Conservation (phyloP, 2,888 invertebrate genomes). For the Caenorhabditis panamensis region DNA sequence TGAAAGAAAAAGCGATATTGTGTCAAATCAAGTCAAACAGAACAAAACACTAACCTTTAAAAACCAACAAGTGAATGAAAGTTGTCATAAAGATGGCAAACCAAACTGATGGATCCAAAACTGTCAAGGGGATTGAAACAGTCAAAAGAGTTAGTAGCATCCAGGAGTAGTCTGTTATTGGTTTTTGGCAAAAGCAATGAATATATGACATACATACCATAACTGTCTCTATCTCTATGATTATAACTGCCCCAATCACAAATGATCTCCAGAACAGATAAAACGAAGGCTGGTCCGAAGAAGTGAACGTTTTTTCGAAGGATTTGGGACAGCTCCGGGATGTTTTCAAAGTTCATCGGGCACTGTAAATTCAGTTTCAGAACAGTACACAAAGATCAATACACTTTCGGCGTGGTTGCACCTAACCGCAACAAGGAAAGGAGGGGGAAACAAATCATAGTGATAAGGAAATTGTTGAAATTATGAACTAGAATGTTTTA, state of each 20-base stretch:
- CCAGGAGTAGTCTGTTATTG: slow-evolving; percentile 20
- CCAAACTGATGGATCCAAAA: slow-evolving; percentile 30
- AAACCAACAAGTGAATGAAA: slow-evolving; percentile 31
- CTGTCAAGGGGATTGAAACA: slow-evolving; percentile 23
- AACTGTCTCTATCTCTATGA: background rate
- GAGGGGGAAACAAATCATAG: too few species aligned
- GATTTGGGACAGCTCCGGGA: background rate
- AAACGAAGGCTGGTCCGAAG: background rate
- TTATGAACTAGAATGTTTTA: too few species aligned
- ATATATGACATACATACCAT: background rate
- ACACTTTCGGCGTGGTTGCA: too few species aligned
- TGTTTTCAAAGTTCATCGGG: background rate
- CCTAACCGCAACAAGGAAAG: too few species aligned
- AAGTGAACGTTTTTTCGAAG: background rate
- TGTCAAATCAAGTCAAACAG: too few species aligned
- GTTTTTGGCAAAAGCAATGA: too few species aligned
- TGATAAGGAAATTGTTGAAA: too few species aligned
- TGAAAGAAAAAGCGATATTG: background rate
- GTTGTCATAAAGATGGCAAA: slow-evolving; percentile 34
- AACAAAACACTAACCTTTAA: slow-evolving; percentile 12
- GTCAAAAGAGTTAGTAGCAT: slow-evolving; percentile 17
- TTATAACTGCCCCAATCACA: background rate
- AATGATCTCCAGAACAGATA: background rate
- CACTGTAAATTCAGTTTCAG: too few species aligned
- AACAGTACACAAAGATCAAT: too few species aligned